A percentile compares a stretch with the other conserved stretches of the same genome.
Evolutionary conservation across 1,140 invertebrate species (phyloP).

Genomic region (Cotesia chilonis): DNA sequence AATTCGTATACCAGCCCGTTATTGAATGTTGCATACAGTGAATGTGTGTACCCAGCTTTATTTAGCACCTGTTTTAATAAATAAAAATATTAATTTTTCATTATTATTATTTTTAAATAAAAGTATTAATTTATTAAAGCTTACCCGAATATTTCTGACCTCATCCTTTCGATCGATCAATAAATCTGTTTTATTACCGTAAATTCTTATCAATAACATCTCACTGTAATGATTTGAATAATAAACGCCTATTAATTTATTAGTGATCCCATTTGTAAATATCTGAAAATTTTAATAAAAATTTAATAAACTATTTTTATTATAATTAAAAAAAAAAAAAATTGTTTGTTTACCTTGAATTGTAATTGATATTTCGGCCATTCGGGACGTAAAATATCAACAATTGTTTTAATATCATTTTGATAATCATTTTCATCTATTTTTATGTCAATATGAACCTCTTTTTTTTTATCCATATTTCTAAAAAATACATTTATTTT

Average conservation of each 20-base stretch:
- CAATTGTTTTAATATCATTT: conserved; percentile 65
- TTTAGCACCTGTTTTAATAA: conserved; percentile 73
- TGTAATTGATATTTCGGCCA: conserved; percentile 65
- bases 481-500: not conserved
- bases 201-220: conserved; percentile 87
- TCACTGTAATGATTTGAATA: conserved; percentile 67
- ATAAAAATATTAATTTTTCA: conserved; percentile 21
- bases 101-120: not conserved
- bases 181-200: conserved; percentile 92
- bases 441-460: conserved; percentile 50
- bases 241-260: conserved; percentile 87
- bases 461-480: conserved; percentile 15
- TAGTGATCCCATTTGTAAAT: conserved; percentile 96
- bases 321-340: too few relatives aligned
- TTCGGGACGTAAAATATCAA: conserved; percentile 66
- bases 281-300: conserved; percentile 68
- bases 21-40: conserved; percentile 88
- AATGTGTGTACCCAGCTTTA: conserved; percentile 80
- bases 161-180: conserved; percentile 91
- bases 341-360: conserved; percentile 62
- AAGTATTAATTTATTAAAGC: conserved; percentile 17
- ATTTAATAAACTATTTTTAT: conserved; percentile 1
- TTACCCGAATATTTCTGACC: conserved; percentile 74
- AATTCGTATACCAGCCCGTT: conserved; percentile 96
- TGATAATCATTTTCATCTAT: conserved; percentile 67